Evolutionary conservation across 2,888 invertebrate species (phyloP), one percentile per base, ranked within the genome.

Genomic region (Eudemis profundana): DNA sequence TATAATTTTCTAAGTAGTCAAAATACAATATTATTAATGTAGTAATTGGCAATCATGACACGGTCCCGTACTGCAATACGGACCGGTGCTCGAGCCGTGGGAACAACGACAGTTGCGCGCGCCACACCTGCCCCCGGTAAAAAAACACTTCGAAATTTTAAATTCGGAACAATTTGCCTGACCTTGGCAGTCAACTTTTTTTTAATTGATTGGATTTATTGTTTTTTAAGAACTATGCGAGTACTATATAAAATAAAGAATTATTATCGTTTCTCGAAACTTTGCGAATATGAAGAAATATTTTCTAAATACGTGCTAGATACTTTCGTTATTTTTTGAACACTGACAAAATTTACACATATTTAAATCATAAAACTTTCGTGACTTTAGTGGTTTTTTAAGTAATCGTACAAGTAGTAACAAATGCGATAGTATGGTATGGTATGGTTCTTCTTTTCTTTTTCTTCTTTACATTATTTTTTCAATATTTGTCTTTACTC

Each of bases 41-140:
- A 79, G 84, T 88, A 89, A 89, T 90, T 89, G 86, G 87, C 87
- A 86, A 87, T 87, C 85, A 85, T 84, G 84, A 82, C 85, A 85
- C 85, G 83, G 83, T 86, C 82, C 78, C 81, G 69, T 70, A 70
- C 59, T 46, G 49, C 27, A 49, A 27, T 44, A 15, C 56, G 57
- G 86, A 78, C 90, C 87, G 90, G 90, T 89, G 90, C 81, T 80
- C 75, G 75, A 77, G 80, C 82, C 91, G 91, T 91, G 91, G 90
- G 91, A 91, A 91, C 81, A 74, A 79, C 87, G 89, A 89, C 90
- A 90, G 90, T 90, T 90, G 90, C 80, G 76, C 84, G 81, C 80
- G 78, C 67, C 68, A 64, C 76, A 76, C 68, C 71, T 60, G 74
- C 70, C 77, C 78, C 85, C 89, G 87, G 82, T 84, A 89, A 89